Percentiles rank a stretch among this genome's conserved stretches.
Conservation (phyloP, 2,888 invertebrate species). For the Callimorpha dominula region DNA sequence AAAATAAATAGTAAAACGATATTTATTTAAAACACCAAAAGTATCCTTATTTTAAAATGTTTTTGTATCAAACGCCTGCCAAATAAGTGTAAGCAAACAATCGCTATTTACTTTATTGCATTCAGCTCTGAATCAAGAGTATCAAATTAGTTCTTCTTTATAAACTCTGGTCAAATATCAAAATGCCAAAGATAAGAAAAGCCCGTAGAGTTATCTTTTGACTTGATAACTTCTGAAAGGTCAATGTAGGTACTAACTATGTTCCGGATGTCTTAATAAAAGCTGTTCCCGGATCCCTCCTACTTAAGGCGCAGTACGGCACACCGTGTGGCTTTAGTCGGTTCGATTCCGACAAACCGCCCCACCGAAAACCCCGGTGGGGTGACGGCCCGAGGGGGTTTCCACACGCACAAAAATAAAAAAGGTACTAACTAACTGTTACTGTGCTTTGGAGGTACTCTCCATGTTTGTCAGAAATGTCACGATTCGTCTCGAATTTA, state of each 20-base stretch:
- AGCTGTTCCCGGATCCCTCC: too few relatives aligned
- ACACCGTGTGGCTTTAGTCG: too few relatives aligned
- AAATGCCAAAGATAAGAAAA: neutral
- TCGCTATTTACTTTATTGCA: neutral
- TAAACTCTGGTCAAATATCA: neutral
- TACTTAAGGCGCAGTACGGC: too few relatives aligned
- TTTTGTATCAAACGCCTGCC: slow-evolving; percentile 6
- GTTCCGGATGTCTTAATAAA: too few relatives aligned
- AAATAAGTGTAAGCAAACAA: slow-evolving; percentile 8
- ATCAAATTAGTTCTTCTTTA: neutral
- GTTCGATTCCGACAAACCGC: too few relatives aligned
- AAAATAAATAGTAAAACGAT: neutral
- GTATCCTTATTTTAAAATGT: neutral
- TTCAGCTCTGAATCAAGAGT: neutral
- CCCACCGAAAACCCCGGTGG: too few relatives aligned
- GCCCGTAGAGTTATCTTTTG: neutral
- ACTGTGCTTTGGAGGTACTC: neutral
- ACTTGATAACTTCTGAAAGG: neutral
- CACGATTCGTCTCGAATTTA: neutral
- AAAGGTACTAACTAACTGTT: too few relatives aligned
- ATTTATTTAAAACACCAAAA: too few relatives aligned
- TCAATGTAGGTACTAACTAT: neutral
- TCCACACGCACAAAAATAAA: too few relatives aligned
- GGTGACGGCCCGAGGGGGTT: too few relatives aligned
- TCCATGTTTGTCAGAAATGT: neutral